Evolutionary conservation across 2,888 invertebrate genomes (phyloP), one percentile per base, ranked within the genome.

Genomic region (Drosophila infuscata): DNA sequence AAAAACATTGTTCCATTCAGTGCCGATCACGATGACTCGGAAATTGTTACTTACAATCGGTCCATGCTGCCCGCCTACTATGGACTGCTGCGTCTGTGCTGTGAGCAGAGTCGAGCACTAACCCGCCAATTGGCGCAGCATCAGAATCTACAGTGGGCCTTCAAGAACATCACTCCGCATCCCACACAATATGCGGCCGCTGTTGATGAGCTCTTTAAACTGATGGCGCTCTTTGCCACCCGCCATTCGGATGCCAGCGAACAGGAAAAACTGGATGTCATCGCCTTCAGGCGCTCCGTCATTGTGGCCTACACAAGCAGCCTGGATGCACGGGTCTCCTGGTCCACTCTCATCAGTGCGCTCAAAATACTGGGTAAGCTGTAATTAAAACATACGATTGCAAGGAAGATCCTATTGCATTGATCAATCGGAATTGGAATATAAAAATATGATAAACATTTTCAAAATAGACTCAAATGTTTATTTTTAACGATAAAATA

Each of bases 61-160:
- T 96, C 97, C 30, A 98, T 98, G 98, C 93, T 99, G 90, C 98
- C 98, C 3, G 97, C 98, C 12, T 97, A 97, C 93, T 98, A 98
- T 92, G 98, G 98, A 51, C 94, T 99, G 68, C 94, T 99, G 85
- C 95, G 98, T 76, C 95, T 98, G 93, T 98, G 97, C 94, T 98
- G 98, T 92, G 96, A 98, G 81, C 96, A 97, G 83, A 98, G 98
- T 7, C 95, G 96, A 53, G 94, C 96, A 32, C 98, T 99, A 93
- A 97, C 98, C 7, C 95, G 98, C 62, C 96, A 97, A 90, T 94
- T 99, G 65, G 97, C 98, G 0, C 96, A 96, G 81, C 98, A 99
- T 94, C 98, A 98, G 94, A 99, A 99, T 94, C 95, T 99, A 51
- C 97, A 98, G 92, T 99, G 98, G 98, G 98, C 98, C 33, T 98